Percentiles rank a stretch among this genome's conserved stretches.
phyloP scores from a whole-genome alignment of 2,113 vertebrate species.

The Cettia cetti region DNA sequence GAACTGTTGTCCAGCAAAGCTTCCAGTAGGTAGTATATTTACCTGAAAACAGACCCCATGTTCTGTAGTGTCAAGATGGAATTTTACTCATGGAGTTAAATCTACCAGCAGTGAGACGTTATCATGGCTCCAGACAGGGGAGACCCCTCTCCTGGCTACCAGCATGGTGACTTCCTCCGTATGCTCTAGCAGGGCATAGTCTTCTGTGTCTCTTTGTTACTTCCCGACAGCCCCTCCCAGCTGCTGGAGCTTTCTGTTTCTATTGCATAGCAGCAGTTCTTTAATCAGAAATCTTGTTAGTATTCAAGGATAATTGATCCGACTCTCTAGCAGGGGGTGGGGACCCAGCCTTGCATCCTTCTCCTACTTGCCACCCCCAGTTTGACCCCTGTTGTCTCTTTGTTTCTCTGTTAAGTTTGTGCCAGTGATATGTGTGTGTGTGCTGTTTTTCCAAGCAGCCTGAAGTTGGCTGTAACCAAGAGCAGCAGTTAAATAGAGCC shows the following conservation, averaged over 20 bases:
- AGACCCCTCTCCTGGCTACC: constrained; percentile 22
- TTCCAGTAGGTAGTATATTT: neutral
- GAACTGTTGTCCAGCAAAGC: neutral
- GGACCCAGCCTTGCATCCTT: constrained; percentile 38
- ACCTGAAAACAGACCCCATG: neutral
- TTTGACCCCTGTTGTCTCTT: constrained; percentile 75
- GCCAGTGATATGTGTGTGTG: constrained; percentile 71
- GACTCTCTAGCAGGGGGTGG: constrained; percentile 46
- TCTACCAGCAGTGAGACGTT: neutral
- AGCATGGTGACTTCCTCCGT: neutral
- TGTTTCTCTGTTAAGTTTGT: constrained; percentile 74
- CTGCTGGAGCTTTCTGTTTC: constrained; percentile 36
- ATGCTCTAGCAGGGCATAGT: constrained; percentile 30
- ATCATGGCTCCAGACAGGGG: neutral
- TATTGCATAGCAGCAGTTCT: constrained; percentile 55
- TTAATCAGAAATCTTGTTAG: constrained; percentile 67
- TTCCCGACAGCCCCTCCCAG: constrained; percentile 34
- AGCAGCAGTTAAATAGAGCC: constrained; percentile 68
- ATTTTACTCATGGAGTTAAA: neutral
- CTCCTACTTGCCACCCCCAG: constrained; percentile 63
- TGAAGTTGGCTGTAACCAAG: constrained; percentile 73
- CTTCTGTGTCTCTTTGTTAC: constrained; percentile 45
- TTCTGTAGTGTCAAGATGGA: neutral
- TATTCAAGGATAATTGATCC: constrained; percentile 67
- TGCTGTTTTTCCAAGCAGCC: constrained; percentile 68